These are phyloP conservation scores for Thereva nobilitata DNA, from an alignment of 2,888 invertebrate species.

Conservation along the genomic window DNA sequence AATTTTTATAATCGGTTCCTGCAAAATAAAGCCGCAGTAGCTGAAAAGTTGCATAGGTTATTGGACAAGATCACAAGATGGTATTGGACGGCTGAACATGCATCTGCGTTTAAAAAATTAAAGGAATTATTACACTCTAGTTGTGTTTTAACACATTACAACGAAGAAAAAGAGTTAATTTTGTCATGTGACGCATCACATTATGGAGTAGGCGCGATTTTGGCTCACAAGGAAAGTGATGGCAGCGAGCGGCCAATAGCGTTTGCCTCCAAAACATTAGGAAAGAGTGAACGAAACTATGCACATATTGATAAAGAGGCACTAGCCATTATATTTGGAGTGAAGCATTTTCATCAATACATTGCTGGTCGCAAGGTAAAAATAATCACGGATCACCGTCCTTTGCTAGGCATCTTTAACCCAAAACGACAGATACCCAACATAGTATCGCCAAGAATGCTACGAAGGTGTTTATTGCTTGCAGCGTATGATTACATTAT, in stretches of 20 bases:
- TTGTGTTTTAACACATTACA: conserved; percentile 20
- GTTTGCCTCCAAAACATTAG: conserved; percentile 23
- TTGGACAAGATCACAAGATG: too few species aligned
- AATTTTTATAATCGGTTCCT: too few species aligned
- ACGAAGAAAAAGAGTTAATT: conserved; percentile 17
- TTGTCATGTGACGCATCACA: conserved; percentile 26
- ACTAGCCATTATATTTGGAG: conserved; percentile 16
- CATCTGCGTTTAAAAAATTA: conserved; percentile 12
- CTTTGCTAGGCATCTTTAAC: conserved; percentile 3
- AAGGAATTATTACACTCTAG: conserved; percentile 24
- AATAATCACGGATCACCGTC: conserved; percentile 34
- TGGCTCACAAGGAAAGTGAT: conserved; percentile 20
- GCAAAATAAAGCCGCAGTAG: too few species aligned
- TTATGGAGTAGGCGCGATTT: conserved; percentile 31
- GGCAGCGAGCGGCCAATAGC: conserved; percentile 19
- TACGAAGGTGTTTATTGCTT: too few species aligned
- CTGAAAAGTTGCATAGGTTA: too few species aligned
- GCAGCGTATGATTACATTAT: too few species aligned
- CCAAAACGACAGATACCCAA: too few species aligned
- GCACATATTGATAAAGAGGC: conserved; percentile 25
- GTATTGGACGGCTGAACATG: background rate
- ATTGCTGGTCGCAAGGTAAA: conserved; percentile 25
- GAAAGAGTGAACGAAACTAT: conserved; percentile 22
- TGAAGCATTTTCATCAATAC: conserved; percentile 32
- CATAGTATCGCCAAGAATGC: too few species aligned